These are phyloP conservation scores for Paedocypris sp. DNA, from an alignment of 2,113 vertebrate genomes.

Conservation along the genomic window DNA sequence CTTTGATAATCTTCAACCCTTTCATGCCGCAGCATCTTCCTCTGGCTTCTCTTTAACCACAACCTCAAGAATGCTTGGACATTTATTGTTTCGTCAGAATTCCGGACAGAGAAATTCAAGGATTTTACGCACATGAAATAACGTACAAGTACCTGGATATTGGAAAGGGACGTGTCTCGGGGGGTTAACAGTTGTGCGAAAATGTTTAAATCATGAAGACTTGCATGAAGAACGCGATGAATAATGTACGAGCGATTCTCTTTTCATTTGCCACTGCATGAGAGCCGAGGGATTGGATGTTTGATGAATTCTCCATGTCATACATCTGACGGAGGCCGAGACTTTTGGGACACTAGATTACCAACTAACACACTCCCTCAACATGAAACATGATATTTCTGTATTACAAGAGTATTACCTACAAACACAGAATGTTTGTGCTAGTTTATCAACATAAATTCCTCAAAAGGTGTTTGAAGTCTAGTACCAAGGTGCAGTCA, in stretches of 20 bases:
- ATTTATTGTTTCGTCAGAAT: constrained; percentile 14
- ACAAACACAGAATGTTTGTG: not conserved
- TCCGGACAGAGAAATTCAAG: not conserved
- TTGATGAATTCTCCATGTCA: not conserved
- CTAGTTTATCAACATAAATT: too few species aligned
- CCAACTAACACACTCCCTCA: not conserved
- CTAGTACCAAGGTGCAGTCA: too few species aligned
- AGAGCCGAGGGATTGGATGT: not conserved
- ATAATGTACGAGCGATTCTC: constrained; percentile 18
- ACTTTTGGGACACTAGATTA: constrained; percentile 11
- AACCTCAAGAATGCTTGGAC: constrained; percentile 14
- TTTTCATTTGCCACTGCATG: constrained; percentile 1
- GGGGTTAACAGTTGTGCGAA: not conserved
- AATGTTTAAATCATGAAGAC: constrained; percentile 18
- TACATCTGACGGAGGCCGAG: not conserved
- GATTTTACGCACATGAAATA: not conserved
- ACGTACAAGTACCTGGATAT: not conserved
- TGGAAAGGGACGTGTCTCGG: not conserved
- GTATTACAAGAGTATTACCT: not conserved
- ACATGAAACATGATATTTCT: not conserved
- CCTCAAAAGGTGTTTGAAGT: too few species aligned
- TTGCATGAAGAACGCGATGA: constrained; percentile 12
- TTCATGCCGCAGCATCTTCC: constrained; percentile 37
- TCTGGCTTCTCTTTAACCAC: constrained; percentile 17
- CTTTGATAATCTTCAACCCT: constrained; percentile 48